Evolutionary conservation across 2,888 invertebrate genomes (phyloP).

Genomic region (Euclidia mi): DNA sequence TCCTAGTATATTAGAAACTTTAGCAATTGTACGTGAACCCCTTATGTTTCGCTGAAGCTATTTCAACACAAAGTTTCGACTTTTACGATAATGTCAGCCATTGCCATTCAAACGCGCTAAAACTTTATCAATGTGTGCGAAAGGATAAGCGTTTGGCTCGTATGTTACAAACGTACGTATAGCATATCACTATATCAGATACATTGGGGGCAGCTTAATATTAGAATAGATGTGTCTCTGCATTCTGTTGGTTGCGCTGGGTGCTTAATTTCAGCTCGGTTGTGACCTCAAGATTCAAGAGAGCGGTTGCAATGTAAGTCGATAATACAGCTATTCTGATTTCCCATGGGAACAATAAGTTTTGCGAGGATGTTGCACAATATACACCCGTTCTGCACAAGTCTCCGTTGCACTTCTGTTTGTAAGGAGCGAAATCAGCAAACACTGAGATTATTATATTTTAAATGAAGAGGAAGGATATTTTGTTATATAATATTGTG

Average conservation of each 20-base stretch:
- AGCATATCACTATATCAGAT: slow-evolving; percentile 33
- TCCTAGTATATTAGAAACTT: slow-evolving; percentile 87
- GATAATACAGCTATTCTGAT: slow-evolving; percentile 56
- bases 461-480: background rate
- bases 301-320: slow-evolving; percentile 48
- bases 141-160: slow-evolving; percentile 85
- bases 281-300: slow-evolving; percentile 44
- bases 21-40: slow-evolving; percentile 88
- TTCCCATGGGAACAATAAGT: slow-evolving; percentile 56
- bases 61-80: slow-evolving; percentile 87
- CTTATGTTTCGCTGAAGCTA: slow-evolving; percentile 87
- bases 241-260: slow-evolving; percentile 4
- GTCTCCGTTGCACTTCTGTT: background rate
- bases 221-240: slow-evolving; percentile 16
- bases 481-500: no score
- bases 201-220: slow-evolving; percentile 37
- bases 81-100: slow-evolving; percentile 90
- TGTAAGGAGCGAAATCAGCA: slow-evolving; percentile 1
- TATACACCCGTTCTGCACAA: slow-evolving; percentile 10
- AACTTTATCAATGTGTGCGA: slow-evolving; percentile 89
- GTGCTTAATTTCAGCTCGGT: slow-evolving; percentile 21
- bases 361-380: slow-evolving; percentile 43
- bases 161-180: slow-evolving; percentile 67
- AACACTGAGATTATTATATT: slow-evolving; percentile 5
- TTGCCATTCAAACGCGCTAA: slow-evolving; percentile 89